phyloP scores from a whole-genome alignment of 1,140 invertebrate genomes.

The Drosophila micromelanica region DNA sequence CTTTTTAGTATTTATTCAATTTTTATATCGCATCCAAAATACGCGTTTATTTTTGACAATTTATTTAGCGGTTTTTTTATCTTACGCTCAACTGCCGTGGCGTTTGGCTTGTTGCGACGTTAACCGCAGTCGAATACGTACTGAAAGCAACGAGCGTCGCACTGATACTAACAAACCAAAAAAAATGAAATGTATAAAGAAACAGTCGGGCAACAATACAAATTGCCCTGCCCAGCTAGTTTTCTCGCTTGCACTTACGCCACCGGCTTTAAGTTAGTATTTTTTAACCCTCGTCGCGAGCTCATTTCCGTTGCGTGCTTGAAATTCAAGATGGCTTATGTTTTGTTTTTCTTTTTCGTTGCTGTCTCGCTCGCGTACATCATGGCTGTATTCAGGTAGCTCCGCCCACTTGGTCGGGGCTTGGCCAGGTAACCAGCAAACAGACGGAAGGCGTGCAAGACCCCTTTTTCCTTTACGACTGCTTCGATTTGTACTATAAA shows the following conservation, averaged over 20 bases:
- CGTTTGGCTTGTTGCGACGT: slow-evolving; percentile 60
- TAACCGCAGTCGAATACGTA: slow-evolving; percentile 71
- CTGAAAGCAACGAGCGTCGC: slow-evolving; percentile 54
- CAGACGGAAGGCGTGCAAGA: slow-evolving; percentile 7
- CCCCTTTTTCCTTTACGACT: slow-evolving; percentile 65
- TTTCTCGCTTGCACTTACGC: slow-evolving; percentile 46
- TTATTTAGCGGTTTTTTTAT: slow-evolving; percentile 1
- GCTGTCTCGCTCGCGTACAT: slow-evolving; percentile 13
- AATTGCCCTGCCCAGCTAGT: slow-evolving; percentile 9
- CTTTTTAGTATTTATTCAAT: slow-evolving; percentile 21
- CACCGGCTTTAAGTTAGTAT: not conserved
- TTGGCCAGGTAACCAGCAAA: slow-evolving; percentile 42
- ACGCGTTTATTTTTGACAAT: slow-evolving; percentile 22
- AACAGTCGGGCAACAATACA: slow-evolving; percentile 26
- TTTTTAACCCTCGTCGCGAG: slow-evolving; percentile 54
- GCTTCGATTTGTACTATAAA: slow-evolving; percentile 74
- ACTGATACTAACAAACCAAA: slow-evolving; percentile 68
- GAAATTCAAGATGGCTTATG: slow-evolving; percentile 76
- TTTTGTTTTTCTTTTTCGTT: slow-evolving; percentile 14
- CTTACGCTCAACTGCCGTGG: slow-evolving; percentile 52
- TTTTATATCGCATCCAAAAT: slow-evolving; percentile 15
- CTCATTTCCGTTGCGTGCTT: slow-evolving; percentile 67
- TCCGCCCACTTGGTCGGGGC: slow-evolving; percentile 46
- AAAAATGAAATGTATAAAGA: slow-evolving; percentile 11
- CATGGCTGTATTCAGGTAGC: slow-evolving; percentile 55